Conservation (phyloP, 1,140 invertebrate genomes). For the Subanguina moxae region DNA sequence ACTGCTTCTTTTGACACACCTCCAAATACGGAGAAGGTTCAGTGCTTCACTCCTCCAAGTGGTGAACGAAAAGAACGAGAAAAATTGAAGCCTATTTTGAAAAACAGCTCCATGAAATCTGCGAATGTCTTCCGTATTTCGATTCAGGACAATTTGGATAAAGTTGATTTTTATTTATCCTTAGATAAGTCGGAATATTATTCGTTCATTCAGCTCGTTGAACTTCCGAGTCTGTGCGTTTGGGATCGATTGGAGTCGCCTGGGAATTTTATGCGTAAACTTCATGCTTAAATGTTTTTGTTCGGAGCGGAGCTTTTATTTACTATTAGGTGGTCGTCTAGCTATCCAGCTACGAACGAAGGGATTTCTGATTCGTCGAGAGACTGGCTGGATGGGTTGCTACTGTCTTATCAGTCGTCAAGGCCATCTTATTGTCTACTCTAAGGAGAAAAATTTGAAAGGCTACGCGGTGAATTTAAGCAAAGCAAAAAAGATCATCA, state of each 20-base stretch:
- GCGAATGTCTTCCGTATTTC: conserved; percentile 6
- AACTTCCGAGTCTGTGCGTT: not conserved
- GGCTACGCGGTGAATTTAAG: not conserved
- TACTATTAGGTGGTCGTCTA: not conserved
- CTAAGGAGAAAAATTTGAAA: not conserved
- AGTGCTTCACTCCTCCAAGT: too few species aligned
- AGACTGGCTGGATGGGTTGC: not conserved
- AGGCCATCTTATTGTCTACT: not conserved
- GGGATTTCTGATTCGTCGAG: not conserved
- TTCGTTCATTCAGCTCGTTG: not conserved
- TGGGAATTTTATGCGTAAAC: not conserved
- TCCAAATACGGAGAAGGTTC: too few species aligned
- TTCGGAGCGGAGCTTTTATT: too few species aligned
- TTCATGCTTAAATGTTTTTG: too few species aligned
- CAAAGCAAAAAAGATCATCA: not conserved
- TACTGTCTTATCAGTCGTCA: not conserved
- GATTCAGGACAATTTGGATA: conserved; percentile 1
- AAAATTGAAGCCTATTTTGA: too few species aligned
- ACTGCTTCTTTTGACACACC: too few species aligned
- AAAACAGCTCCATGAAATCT: not conserved
- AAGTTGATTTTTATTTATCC: not conserved
- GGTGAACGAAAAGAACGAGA: too few species aligned
- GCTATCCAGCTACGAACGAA: not conserved
- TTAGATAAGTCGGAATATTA: not conserved
- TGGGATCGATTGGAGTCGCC: not conserved